Conservation (phyloP, 2,888 invertebrate species). For the Aphodius sticticus region DNA sequence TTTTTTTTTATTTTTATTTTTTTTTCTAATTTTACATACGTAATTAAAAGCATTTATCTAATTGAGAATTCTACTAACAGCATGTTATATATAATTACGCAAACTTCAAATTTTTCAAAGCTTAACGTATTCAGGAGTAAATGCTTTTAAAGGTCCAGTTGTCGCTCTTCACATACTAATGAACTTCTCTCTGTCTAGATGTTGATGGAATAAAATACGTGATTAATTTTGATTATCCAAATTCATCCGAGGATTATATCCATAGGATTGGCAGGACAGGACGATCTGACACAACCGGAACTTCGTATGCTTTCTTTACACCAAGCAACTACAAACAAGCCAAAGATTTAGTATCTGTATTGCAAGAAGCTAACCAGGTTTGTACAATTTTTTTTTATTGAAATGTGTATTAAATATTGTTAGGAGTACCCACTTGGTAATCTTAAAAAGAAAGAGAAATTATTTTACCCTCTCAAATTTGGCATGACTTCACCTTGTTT, state of each 20-base stretch:
- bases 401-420: conserved; percentile 7
- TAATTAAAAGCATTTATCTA: conserved; percentile 5
- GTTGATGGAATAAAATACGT: conserved; percentile 97
- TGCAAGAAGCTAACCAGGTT: conserved; percentile 90
- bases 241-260: conserved; percentile 94
- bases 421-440: too few relatives aligned
- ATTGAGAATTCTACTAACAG: conserved; percentile 6
- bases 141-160: conserved; percentile 7
- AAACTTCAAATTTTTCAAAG: too few relatives aligned
- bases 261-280: conserved; percentile 96
- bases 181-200: conserved; percentile 68
- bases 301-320: conserved; percentile 95
- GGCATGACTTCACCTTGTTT: conserved; percentile 74
- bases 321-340: conserved; percentile 88
- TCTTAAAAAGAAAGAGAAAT: too few relatives aligned
- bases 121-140: not conserved
- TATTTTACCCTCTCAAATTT: conserved; percentile 70
- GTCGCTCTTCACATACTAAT: not conserved
- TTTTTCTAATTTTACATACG: conserved; percentile 15
- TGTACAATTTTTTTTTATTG: conserved; percentile 44
- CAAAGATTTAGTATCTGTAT: conserved; percentile 85
- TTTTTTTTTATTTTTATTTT: conserved; percentile 43
- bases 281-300: conserved; percentile 85
- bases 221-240: conserved; percentile 96
- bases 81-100: too few relatives aligned